Conservation (phyloP, 2,888 invertebrate species). For the Choristoneura rosaceana region DNA sequence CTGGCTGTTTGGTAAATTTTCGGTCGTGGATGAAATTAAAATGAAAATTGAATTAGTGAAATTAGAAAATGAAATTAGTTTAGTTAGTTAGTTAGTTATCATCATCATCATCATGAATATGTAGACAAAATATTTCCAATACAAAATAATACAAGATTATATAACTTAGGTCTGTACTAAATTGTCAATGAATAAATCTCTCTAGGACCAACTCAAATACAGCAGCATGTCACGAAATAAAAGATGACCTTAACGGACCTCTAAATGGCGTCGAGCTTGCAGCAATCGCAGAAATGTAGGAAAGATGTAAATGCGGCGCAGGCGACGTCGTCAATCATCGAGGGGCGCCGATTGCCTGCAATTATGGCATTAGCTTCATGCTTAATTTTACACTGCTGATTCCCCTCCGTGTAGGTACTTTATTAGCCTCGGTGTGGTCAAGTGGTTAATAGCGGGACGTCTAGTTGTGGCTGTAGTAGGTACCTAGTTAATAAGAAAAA, state of each 20-base stretch:
- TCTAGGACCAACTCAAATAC: not conserved
- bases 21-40: too few species aligned
- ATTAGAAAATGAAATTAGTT: too few species aligned
- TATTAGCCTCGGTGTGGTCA: conserved; percentile 55
- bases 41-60: too few species aligned
- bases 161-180: too few species aligned
- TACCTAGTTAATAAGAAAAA: too few species aligned
- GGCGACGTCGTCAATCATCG: conserved; percentile 73
- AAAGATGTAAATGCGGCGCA: conserved; percentile 72
- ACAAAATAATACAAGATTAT: too few species aligned
- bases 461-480: not conserved
- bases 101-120: too few species aligned
- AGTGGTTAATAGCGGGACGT: conserved; percentile 39
- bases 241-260: conserved; percentile 32
- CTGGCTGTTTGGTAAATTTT: too few species aligned
- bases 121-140: too few species aligned
- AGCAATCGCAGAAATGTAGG: conserved; percentile 59
- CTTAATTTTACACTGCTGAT: conserved; percentile 72
- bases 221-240: conserved; percentile 25
- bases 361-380: conserved; percentile 83
- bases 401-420: conserved; percentile 51
- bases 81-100: too few species aligned
- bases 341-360: conserved; percentile 80
- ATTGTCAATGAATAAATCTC: not conserved
- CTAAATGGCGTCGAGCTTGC: conserved; percentile 29